phyloP scores from a whole-genome alignment of 1,140 invertebrate genomes.

The Condylostylus longicornis region DNA sequence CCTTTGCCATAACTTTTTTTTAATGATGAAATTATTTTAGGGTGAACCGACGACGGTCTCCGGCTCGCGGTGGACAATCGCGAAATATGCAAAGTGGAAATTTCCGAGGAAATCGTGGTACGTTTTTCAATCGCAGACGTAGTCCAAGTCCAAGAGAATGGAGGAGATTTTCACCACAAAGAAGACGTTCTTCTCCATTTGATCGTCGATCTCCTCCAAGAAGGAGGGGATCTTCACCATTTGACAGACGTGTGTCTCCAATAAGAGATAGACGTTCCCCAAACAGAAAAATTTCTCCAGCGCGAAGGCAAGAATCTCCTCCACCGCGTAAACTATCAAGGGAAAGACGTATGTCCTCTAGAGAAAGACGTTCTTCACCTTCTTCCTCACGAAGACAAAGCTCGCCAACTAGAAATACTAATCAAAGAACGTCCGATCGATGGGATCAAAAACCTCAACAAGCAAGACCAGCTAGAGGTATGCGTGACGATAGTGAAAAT shows the following conservation, averaged over 20 bases:
- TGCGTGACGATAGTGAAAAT: constrained; percentile 7
- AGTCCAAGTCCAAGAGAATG: constrained; percentile 3
- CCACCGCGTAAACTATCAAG: neutral
- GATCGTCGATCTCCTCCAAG: constrained; percentile 21
- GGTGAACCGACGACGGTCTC: constrained; percentile 26
- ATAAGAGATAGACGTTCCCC: neutral
- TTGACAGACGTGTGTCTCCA: neutral
- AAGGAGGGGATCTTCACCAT: constrained; percentile 4
- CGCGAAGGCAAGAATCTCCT: neutral
- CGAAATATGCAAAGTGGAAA: constrained; percentile 18
- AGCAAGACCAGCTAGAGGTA: constrained; percentile 2
- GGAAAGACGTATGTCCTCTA: neutral
- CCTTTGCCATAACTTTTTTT: constrained; percentile 1
- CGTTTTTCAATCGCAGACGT: constrained; percentile 15
- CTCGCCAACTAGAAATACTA: neutral
- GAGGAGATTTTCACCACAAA: constrained; percentile 9
- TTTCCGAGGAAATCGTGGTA: constrained; percentile 14
- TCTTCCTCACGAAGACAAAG: neutral
- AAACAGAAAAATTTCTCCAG: neutral
- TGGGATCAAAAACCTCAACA: constrained; percentile 12
- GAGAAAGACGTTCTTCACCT: constrained; percentile 1
- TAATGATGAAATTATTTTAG: constrained; percentile 6
- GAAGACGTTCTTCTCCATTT: constrained; percentile 15
- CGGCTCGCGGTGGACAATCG: constrained; percentile 10
- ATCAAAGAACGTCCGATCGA: constrained; percentile 6